These are phyloP conservation scores for Enteromius radiatus DNA, from an alignment of 2,797 vertebrate species.

Conservation along the genomic window DNA sequence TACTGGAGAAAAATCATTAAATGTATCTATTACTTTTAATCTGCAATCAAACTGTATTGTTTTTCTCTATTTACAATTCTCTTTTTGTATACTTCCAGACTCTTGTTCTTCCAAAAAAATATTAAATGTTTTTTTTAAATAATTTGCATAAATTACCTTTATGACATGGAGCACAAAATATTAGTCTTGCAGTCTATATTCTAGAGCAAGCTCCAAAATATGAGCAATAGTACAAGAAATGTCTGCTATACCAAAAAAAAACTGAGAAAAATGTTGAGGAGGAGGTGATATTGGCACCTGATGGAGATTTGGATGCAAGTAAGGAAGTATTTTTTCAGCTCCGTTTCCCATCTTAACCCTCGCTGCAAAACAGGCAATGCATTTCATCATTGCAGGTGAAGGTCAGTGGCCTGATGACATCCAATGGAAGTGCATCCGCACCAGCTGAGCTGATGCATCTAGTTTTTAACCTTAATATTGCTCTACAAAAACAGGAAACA, in stretches of 20 bases:
- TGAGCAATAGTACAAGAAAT: background rate
- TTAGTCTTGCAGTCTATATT: background rate
- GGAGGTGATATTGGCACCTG: background rate
- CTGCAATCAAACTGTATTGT: background rate
- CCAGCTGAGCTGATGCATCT: constrained; percentile 52
- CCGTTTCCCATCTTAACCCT: constrained; percentile 34
- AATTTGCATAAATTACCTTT: background rate
- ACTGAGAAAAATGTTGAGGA: background rate
- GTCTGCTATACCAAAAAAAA: background rate
- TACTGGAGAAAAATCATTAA: background rate
- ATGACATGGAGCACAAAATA: background rate
- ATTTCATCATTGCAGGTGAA: constrained; percentile 77
- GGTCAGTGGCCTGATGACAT: constrained; percentile 45
- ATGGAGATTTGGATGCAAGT: background rate
- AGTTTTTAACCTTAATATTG: constrained; percentile 19
- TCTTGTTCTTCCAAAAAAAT: background rate
- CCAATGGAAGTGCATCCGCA: constrained; percentile 13
- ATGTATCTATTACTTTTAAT: background rate
- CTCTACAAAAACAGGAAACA: constrained; percentile 70
- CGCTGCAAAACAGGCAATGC: constrained; percentile 67
- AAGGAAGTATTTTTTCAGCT: constrained; percentile 33
- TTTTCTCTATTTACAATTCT: background rate
- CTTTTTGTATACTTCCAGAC: background rate
- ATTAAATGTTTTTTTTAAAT: background rate
- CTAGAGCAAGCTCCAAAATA: background rate